Base-by-base conservation (phyloP, 1,140 invertebrate species). In the Leptonema lineaticorne region DNA sequence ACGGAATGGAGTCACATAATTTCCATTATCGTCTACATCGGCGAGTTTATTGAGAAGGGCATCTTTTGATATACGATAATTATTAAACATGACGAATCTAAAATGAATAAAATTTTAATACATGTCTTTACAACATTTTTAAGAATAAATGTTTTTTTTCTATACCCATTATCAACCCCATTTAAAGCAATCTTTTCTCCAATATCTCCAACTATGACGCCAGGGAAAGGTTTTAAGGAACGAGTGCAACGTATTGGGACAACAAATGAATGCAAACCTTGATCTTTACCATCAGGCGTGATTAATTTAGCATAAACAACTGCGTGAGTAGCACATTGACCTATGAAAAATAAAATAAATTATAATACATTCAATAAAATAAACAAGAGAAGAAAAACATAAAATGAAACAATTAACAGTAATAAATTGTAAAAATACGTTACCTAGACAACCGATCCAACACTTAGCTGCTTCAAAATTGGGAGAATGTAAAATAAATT, bases 401-500 rank as follows among this genome's bases (percentile, higher is more conserved):
- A n/a, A n/a, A 37, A 20, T 18, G 24, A n/a, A n/a, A n/a, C n/a
- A n/a, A n/a, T n/a, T n/a, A n/a, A n/a, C n/a, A n/a, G n/a, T n/a
- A n/a, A 37, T 1, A 37, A 62, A 62, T 2, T 26, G 7, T 18
- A 24, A 46, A 48, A 16, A 16, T 7, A 26, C 22, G 20, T 72
- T 64, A 83, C 81, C 80, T 53, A 91, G 76, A 76, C 84, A 85
- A 67, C 89, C 89, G 67, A 89, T 85, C 93, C 93, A 95, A 75
- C 90, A 92, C 80, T 96, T 96, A 28, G 90, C 90, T 11, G 92
- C 91, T 77, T 94, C 89, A 78, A 94, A 90, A 77, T 93, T 88
- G 9, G 92, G 91, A 0, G 92, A 90, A 75, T 94, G 87, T 41
- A 96, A 76, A 0, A 93, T 82, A 81, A 94, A 95, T 77, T 91